These are phyloP conservation scores for Phengaris alcon DNA, from an alignment of 2,888 invertebrate species.

Conservation along the genomic window DNA sequence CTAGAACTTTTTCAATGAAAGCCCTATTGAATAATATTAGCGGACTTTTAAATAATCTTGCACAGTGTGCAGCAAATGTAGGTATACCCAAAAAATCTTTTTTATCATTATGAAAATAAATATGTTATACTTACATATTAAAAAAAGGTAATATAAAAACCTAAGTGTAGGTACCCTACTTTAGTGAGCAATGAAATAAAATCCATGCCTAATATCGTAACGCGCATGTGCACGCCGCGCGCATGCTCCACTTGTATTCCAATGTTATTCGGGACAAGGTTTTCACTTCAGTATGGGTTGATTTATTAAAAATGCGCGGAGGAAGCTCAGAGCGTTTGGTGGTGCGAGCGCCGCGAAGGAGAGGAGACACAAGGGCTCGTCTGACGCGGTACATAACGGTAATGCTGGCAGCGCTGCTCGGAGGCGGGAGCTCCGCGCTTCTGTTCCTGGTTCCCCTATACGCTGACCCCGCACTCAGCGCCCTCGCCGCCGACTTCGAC, in stretches of 20 bases:
- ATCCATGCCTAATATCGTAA: slow-evolving; percentile 18
- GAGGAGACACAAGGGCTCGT: slow-evolving; percentile 67
- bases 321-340: slow-evolving; percentile 73
- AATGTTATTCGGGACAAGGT: slow-evolving; percentile 48
- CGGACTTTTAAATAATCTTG: neutral
- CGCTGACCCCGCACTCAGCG: slow-evolving; percentile 77
- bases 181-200: slow-evolving; percentile 14
- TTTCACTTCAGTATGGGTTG: slow-evolving; percentile 66
- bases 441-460: slow-evolving; percentile 74
- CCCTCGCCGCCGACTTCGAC: slow-evolving; percentile 86
- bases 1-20: neutral
- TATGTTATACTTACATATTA: too few relatives aligned
- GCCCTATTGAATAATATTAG: neutral
- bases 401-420: slow-evolving; percentile 64
- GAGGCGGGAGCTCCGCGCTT: slow-evolving; percentile 70
- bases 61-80: neutral
- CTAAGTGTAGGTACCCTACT: neutral
- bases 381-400: slow-evolving; percentile 71
- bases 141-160: neutral
- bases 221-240: slow-evolving; percentile 45
- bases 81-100: neutral
- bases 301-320: slow-evolving; percentile 67
- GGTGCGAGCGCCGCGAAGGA: slow-evolving; percentile 59
- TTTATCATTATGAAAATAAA: too few relatives aligned
- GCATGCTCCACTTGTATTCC: slow-evolving; percentile 56